Conservation (phyloP, 2,888 invertebrate genomes). For the Diabrotica balteata region DNA sequence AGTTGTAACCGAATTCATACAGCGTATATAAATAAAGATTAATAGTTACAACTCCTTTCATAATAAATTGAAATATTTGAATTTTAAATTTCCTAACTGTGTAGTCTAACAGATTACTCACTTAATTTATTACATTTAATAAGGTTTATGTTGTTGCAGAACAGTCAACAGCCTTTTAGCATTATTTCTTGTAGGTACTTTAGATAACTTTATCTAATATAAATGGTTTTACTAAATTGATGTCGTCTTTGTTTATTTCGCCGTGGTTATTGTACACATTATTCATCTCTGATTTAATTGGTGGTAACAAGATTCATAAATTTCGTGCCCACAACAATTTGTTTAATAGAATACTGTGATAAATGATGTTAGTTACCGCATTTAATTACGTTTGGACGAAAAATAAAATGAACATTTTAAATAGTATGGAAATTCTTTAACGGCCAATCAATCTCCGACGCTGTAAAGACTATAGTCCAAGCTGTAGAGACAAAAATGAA, state of each 20-base stretch:
- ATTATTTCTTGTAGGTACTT: conserved; percentile 9
- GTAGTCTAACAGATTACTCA: neutral
- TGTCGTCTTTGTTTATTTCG: neutral
- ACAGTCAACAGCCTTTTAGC: conserved; percentile 2
- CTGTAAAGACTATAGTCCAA: too few species aligned
- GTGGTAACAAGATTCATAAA: too few species aligned
- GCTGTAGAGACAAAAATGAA: too few species aligned
- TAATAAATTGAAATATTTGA: conserved; percentile 11
- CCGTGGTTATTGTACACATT: neutral
- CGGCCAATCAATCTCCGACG: too few species aligned
- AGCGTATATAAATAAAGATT: conserved; percentile 8
- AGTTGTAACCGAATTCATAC: conserved; percentile 2
- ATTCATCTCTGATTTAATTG: too few species aligned
- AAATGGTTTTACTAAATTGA: conserved; percentile 4
- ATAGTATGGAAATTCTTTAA: too few species aligned
- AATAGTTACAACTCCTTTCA: neutral
- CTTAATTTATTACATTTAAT: conserved; percentile 10
- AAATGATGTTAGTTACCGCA: too few species aligned
- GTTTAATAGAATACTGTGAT: too few species aligned
- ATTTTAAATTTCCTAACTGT: conserved; percentile 14
- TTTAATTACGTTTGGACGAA: too few species aligned
- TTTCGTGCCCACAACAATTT: too few species aligned
- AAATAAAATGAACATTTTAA: too few species aligned
- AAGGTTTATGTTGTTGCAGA: conserved; percentile 7
- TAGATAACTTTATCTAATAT: conserved; percentile 4